Percentiles rank a stretch among this genome's conserved stretches.
phyloP scores from a whole-genome alignment of 2,888 invertebrate genomes.

The Unio pictorum region DNA sequence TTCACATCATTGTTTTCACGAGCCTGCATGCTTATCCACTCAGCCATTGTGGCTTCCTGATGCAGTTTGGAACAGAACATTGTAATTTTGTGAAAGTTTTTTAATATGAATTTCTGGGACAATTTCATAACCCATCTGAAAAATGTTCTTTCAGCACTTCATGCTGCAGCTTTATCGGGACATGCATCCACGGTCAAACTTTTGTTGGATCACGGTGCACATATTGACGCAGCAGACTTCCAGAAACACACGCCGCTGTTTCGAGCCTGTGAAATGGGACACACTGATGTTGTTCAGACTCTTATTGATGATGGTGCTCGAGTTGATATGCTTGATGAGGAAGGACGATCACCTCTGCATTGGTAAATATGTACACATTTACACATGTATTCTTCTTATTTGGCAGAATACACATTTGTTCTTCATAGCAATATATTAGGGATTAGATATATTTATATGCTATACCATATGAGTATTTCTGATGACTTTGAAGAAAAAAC shows the following conservation, averaged over 20 bases:
- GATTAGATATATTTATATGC: no score
- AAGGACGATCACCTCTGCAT: slow-evolving; percentile 70
- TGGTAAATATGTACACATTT: slow-evolving; percentile 55
- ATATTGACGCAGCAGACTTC: slow-evolving; percentile 65
- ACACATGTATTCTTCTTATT: no score
- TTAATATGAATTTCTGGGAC: neutral
- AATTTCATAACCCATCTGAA: neutral
- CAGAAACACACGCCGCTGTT: slow-evolving; percentile 70
- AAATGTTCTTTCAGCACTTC: slow-evolving; percentile 61
- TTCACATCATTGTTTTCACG: no score
- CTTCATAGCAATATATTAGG: no score
- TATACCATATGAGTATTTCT: no score
- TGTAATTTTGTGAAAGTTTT: no score
- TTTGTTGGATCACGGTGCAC: slow-evolving; percentile 63
- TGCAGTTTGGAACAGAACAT: no score
- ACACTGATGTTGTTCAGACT: slow-evolving; percentile 65
- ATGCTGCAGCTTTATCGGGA: slow-evolving; percentile 69
- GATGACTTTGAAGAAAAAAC: no score
- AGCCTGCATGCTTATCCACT: no score
- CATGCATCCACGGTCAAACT: slow-evolving; percentile 66
- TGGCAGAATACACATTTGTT: no score
- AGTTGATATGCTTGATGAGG: slow-evolving; percentile 67
- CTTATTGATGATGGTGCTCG: slow-evolving; percentile 68
- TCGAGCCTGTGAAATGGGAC: slow-evolving; percentile 69
- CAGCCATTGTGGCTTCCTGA: no score